Base-by-base conservation (phyloP, 2,797 vertebrate genomes). In the Melanotaenia trifasciata region DNA sequence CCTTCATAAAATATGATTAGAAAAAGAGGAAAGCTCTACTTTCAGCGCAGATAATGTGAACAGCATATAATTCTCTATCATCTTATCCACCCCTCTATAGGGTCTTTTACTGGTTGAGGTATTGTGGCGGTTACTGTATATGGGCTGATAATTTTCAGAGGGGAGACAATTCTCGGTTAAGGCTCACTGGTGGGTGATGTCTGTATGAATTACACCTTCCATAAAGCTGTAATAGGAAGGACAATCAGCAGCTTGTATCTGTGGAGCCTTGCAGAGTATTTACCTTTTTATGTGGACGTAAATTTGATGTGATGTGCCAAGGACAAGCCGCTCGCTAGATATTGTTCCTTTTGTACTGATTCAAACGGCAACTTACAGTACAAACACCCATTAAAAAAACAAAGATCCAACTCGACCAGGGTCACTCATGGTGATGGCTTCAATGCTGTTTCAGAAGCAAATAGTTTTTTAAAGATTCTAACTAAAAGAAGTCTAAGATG, bases 211-310 rank as follows among this genome's bases (percentile, higher is more conserved):
- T 91, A 93, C 89, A 80, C 77, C 87, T 80, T 77, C 87, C 89
- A 93, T 94, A 92, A 94, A 94, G 84, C 87, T 89, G 89, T 94
- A 93, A 94, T 91, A 93, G 92, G 89, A 84, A 87, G 84, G 87
- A 89, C 90, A 88, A 94, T 94, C 90, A 92, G 89, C 83, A 89
- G 87, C 90, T 91, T 89, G 88, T 93, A 93, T 91, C 92, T 86
- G 89, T 73, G 78, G 90, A 87, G 89, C 91, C 89, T 93, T 79
- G 86, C 80, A 86, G 83, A 59, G 80, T 93, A 90, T 94, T 94
- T 94, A 91, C 92, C 87, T 87, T 94, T 94, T 94, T 94, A 95
- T 92, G 90, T 85, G 87, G 87, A 78, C 72, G 84, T 94, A 93
- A 94, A 94, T 94, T 90, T 91, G 86, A 89, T 72, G 74, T 72